Base-by-base conservation (phyloP, 2,113 vertebrate genomes). In the Archocentrus centrarchus region DNA sequence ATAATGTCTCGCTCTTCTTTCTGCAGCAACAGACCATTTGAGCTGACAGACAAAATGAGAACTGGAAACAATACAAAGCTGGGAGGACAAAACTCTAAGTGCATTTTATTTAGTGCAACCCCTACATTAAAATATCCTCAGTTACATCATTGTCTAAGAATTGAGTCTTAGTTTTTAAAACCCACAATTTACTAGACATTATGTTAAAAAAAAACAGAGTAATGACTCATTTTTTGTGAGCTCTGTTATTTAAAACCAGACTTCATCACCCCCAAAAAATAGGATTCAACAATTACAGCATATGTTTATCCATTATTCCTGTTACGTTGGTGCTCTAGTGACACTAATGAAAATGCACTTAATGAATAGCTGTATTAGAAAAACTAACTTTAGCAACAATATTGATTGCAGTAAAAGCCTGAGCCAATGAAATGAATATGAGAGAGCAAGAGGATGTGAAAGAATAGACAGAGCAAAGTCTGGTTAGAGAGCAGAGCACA, bases 341-440 rank as follows among this genome's bases (percentile, higher is more conserved):
- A 90, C 90, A 91, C 91, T 94, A 93, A 93, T 95, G 93, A 95
- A 95, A 93, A 91, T 84, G 82, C 92, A 91, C 86, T 90, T 92
- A 93, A 94, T 93, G 84, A 93, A 93, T 90, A 84, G 86, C 91
- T 73, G 80, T 83, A 92, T 91, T 84, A 89, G 86, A 91, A 90
- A 93, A 91, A 84, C 81, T 89, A 90, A 93, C 84, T 93, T 94
- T 91, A 92, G 91, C 82, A 90, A 82, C 84, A 66, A 86, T 94
- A 95, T 94, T 91, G 93, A 94, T 93, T 94, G 89, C 91, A 75
- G 91, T 93, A 94, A 94, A 91, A 95, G 94, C 91, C 84, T 3
- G 60, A 89, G 83, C 91, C 92, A 92, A 95, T 94, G 91, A 93
- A 95, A 93, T 93, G 92, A 94, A 94, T 93, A 94, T 92, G 88